These are phyloP conservation scores for Pristionchus exspectatus DNA, from an alignment of 2,888 invertebrate genomes.

Conservation along the genomic window DNA sequence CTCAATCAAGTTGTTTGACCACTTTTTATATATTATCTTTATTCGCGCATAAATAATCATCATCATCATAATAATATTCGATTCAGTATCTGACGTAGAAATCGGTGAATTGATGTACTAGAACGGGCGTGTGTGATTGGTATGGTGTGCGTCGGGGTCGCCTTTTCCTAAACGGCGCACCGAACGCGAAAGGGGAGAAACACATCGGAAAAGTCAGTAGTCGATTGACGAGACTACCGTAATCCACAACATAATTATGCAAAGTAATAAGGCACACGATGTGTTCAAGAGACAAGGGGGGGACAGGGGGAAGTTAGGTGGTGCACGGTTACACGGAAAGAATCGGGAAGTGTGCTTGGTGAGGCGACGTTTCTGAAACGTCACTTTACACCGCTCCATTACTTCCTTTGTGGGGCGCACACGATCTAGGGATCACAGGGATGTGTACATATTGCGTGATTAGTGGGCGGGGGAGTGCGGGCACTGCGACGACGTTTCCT, in stretches of 20 bases:
- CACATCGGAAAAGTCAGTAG: background rate
- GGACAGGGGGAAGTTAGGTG: background rate
- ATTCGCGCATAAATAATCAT: constrained; percentile 26
- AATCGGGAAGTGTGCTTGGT: background rate
- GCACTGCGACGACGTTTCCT: background rate
- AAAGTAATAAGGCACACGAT: constrained; percentile 48
- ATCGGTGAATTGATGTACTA: constrained; percentile 25
- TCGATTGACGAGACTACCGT: constrained; percentile 12
- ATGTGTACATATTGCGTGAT: constrained; percentile 39
- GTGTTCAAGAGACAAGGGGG: constrained; percentile 18
- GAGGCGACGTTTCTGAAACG: background rate
- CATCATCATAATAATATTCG: constrained; percentile 5
- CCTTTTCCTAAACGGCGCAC: too few relatives aligned
- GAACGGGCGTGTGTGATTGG: background rate
- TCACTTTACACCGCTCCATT: background rate
- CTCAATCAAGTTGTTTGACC: too few relatives aligned
- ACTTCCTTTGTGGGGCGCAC: background rate
- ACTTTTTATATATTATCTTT: background rate
- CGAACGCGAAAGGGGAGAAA: background rate
- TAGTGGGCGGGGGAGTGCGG: background rate
- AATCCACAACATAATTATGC: constrained; percentile 10
- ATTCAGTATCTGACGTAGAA: constrained; percentile 21
- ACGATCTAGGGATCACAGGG: constrained; percentile 51
- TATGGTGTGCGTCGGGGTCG: too few relatives aligned
- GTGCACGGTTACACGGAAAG: constrained; percentile 4